Evolutionary conservation across 2,113 vertebrate species (phyloP).

Genomic region (Puntigrus tetrazona): DNA sequence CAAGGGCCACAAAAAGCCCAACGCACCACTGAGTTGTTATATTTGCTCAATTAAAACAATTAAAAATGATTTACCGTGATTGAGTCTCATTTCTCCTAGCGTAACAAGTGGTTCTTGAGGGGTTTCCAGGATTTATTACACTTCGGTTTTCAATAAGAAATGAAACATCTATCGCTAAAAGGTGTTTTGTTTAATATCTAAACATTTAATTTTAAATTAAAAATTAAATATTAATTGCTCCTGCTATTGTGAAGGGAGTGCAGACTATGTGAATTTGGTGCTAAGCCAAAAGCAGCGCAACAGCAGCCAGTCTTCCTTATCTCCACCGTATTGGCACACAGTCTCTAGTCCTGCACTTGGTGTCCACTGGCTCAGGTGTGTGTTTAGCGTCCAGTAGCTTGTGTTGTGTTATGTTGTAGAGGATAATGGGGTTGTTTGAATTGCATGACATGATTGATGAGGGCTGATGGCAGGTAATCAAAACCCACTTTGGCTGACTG

Average conservation of each 20-base stretch:
- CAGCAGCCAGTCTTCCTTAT: slow-evolving; percentile 17
- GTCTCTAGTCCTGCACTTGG: background rate
- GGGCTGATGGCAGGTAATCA: slow-evolving; percentile 78
- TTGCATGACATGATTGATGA: slow-evolving; percentile 81
- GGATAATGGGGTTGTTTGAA: slow-evolving; percentile 74
- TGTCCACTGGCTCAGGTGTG: slow-evolving; percentile 28
- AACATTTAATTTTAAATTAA: background rate
- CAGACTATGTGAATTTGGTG: background rate
- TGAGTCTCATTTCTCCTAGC: background rate
- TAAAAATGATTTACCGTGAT: slow-evolving; percentile 13
- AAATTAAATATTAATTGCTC: slow-evolving; percentile 1
- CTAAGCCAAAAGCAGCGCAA: background rate
- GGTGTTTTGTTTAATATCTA: background rate
- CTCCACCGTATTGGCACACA: slow-evolving; percentile 11
- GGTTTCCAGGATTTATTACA: background rate
- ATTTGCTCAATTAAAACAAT: slow-evolving; percentile 21
- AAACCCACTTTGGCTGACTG: slow-evolving; percentile 75
- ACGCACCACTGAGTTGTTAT: background rate
- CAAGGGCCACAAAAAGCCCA: background rate
- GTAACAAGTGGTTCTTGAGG: background rate
- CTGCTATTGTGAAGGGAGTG: background rate
- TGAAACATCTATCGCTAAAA: background rate
- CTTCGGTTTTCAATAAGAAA: slow-evolving; percentile 9
- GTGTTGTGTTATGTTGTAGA: slow-evolving; percentile 52
- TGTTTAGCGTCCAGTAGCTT: slow-evolving; percentile 35